phyloP scores from a whole-genome alignment of 2,797 vertebrate species.

The Mus caroli region DNA sequence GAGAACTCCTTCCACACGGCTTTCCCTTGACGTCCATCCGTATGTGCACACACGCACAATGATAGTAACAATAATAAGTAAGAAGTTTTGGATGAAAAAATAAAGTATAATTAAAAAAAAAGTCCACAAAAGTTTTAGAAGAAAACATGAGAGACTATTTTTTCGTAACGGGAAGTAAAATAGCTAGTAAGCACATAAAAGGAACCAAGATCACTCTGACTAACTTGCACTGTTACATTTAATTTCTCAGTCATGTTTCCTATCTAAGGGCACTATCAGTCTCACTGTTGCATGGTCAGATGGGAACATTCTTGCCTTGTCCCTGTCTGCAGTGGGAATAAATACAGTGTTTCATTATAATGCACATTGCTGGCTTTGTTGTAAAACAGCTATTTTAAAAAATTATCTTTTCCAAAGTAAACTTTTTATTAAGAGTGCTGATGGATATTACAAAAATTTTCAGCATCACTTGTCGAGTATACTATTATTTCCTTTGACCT shows the following conservation, averaged over 20 bases:
- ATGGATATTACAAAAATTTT: conserved; percentile 54
- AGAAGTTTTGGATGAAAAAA: background rate
- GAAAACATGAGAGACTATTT: background rate
- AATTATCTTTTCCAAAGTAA: conserved; percentile 23
- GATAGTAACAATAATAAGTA: background rate
- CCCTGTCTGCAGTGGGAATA: conserved; percentile 8
- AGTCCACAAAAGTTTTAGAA: background rate
- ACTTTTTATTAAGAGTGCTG: conserved; percentile 27
- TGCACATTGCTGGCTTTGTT: conserved; percentile 35
- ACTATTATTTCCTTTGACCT: conserved; percentile 18
- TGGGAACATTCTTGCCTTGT: background rate
- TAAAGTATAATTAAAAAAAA: background rate
- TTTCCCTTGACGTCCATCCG: background rate
- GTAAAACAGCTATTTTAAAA: conserved; percentile 24
- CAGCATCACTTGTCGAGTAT: background rate
- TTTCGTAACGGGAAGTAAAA: conserved; percentile 53
- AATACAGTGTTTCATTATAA: conserved; percentile 14
- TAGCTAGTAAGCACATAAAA: background rate
- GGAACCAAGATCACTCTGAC: background rate
- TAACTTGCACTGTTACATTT: background rate
- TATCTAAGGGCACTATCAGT: conserved; percentile 1
- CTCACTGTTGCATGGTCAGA: background rate
- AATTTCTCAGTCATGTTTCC: conserved; percentile 39
- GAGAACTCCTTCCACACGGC: background rate
- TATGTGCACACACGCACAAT: background rate